These are phyloP conservation scores for Bubo blakistoni DNA, from an alignment of 2,113 vertebrate species.

Conservation along the genomic window DNA sequence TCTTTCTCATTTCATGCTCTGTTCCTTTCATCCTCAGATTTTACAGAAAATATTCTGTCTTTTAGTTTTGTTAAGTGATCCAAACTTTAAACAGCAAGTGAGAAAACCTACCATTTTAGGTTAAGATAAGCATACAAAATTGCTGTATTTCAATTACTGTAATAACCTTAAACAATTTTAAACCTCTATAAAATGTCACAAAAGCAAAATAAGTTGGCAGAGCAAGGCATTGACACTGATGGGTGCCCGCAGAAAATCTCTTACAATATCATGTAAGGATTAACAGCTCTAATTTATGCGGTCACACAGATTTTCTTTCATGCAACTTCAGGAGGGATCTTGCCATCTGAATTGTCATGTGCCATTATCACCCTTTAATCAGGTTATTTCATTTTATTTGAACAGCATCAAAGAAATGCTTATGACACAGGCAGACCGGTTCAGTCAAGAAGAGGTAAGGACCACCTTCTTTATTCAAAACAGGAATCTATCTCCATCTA, in stretches of 20 bases:
- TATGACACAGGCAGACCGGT: slow-evolving; percentile 90
- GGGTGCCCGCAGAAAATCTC: slow-evolving; percentile 48
- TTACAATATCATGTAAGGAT: slow-evolving; percentile 50
- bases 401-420: slow-evolving; percentile 87
- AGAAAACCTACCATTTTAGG: slow-evolving; percentile 11
- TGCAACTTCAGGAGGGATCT: slow-evolving; percentile 43
- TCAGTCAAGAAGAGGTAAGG: slow-evolving; percentile 87
- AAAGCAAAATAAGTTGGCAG: slow-evolving; percentile 46
- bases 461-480: neutral
- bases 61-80: slow-evolving; percentile 13
- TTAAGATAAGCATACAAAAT: slow-evolving; percentile 38
- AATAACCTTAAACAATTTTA: slow-evolving; percentile 57
- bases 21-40: slow-evolving; percentile 57
- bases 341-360: slow-evolving; percentile 57
- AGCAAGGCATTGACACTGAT: slow-evolving; percentile 36
- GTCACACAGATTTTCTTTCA: slow-evolving; percentile 60
- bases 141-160: slow-evolving; percentile 43
- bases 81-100: slow-evolving; percentile 25
- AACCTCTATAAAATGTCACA: slow-evolving; percentile 53
- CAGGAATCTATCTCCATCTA: neutral
- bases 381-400: slow-evolving; percentile 27
- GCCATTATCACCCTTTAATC: slow-evolving; percentile 49
- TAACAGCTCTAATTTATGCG: slow-evolving; percentile 58
- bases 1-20: slow-evolving; percentile 58
- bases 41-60: slow-evolving; percentile 40